Base-by-base conservation (phyloP, 2,888 invertebrate genomes). In the Himalopsyche anomala region DNA sequence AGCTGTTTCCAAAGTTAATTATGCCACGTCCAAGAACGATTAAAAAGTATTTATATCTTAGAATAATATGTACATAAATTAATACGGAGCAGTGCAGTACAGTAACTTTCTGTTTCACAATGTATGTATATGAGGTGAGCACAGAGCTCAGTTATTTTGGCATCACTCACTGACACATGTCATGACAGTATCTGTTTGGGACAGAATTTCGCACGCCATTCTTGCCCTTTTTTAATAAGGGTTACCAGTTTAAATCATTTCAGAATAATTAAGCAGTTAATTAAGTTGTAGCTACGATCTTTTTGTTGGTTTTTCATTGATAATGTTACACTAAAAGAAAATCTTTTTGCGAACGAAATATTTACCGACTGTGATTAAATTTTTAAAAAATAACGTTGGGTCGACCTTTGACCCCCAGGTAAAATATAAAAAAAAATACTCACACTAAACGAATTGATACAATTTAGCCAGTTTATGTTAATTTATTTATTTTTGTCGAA, bases 101-200 rank as follows among this genome's bases (percentile, higher is more conserved):
- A 51, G 28, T 36, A 74, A 74, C 74, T 74, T 74, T 74, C 74
- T 74, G 74, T 74, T 74, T 74, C 74, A 74, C 74, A 74, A 74
- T 5, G 36, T 36, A 38, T 36, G 9, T 2, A 69, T 4, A 19
- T 4, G 19, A 36, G 74, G 38, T 74, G 74, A 74, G 28, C 74
- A 74, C 74, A 74, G 11, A 36, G 74, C 15, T 74, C 15, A 74
- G 74, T 15, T 74, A 74, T 74, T 74, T 74, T 74, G 74, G 74
- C 74, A 74, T 36, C 74, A 36, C 36, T 12, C 11, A 36, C 36
- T 74, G 74, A 74, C 74, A 74, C 38, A 74, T 74, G 74, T 74
- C 74, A 74, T 36, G 36, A 12, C 74, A 36, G 74, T 12, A 74
- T 38, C 36, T 74, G 74, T 74, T 15, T 74, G 38, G 15, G 38